These are phyloP conservation scores for Brachionus plicatilis DNA, from an alignment of 1,140 invertebrate species.

Conservation along the genomic window DNA sequence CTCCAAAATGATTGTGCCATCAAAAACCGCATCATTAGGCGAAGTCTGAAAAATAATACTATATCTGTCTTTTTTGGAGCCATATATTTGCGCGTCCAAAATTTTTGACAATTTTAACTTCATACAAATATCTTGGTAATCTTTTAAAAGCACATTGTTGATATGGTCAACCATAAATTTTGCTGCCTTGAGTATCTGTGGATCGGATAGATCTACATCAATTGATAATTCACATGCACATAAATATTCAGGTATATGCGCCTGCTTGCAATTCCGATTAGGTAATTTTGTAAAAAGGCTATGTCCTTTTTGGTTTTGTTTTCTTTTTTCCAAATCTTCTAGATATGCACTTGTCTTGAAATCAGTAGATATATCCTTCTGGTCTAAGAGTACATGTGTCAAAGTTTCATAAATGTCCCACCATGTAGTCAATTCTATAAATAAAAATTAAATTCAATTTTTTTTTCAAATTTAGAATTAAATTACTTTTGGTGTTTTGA, in stretches of 20 bases:
- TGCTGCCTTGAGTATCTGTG: not conserved
- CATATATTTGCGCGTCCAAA: not conserved
- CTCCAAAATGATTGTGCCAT: not conserved
- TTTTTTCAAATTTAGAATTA: not conserved
- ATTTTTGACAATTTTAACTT: not conserved
- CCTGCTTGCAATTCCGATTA: not conserved
- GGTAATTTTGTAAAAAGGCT: not conserved
- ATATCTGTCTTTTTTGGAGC: not conserved
- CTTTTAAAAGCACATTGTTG: not conserved
- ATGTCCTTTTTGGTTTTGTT: not conserved
- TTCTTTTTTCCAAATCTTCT: not conserved
- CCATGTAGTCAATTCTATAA: not conserved
- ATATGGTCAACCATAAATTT: conserved; percentile 7
- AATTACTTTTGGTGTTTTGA: conserved; percentile 30
- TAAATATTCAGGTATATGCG: conserved; percentile 13
- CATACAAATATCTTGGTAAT: not conserved
- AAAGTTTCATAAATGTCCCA: conserved; percentile 21
- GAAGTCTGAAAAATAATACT: conserved; percentile 24
- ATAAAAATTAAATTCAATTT: not conserved
- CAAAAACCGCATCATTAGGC: conserved; percentile 21
- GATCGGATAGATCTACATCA: not conserved
- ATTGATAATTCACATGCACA: not conserved
- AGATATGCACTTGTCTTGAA: not conserved
- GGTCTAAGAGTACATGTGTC: not conserved
- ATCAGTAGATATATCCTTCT: not conserved